Evolutionary conservation across 2,888 invertebrate species (phyloP).

Genomic region (Philopedon plagiatum): DNA sequence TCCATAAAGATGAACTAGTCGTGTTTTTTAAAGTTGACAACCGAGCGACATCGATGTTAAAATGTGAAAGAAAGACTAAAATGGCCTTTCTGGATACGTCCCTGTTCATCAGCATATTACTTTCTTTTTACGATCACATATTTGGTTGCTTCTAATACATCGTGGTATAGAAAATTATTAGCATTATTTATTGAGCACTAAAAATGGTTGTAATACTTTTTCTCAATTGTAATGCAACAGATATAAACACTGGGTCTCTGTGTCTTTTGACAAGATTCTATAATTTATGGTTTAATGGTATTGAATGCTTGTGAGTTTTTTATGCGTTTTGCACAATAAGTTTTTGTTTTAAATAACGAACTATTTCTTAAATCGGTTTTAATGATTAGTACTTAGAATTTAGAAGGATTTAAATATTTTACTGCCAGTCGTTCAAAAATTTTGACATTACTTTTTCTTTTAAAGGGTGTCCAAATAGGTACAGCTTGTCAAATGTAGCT

Average conservation of each 20-base stretch:
- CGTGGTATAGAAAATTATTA: neutral
- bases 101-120: neutral
- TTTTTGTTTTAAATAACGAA: neutral
- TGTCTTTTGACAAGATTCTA: neutral
- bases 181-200: conserved; percentile 13
- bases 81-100: too few species aligned
- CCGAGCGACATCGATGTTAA: too few species aligned
- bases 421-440: too few species aligned
- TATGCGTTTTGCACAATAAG: neutral
- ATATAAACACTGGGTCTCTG: conserved; percentile 8
- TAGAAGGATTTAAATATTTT: too few species aligned
- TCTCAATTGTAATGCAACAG: conserved; percentile 8
- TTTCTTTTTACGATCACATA: neutral
- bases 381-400: too few species aligned
- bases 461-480: too few species aligned
- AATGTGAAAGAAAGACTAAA: too few species aligned
- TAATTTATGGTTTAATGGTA: neutral
- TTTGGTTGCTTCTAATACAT: neutral
- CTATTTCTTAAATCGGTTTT: neutral
- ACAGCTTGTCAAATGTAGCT: too few species aligned
- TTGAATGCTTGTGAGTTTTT: conserved; percentile 1
- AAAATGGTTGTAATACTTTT: conserved; percentile 5
- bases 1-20: too few species aligned
- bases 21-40: too few species aligned
- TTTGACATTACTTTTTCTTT: too few species aligned